Base-by-base conservation (phyloP, 2,113 vertebrate genomes). In the Eublepharis macularius region DNA sequence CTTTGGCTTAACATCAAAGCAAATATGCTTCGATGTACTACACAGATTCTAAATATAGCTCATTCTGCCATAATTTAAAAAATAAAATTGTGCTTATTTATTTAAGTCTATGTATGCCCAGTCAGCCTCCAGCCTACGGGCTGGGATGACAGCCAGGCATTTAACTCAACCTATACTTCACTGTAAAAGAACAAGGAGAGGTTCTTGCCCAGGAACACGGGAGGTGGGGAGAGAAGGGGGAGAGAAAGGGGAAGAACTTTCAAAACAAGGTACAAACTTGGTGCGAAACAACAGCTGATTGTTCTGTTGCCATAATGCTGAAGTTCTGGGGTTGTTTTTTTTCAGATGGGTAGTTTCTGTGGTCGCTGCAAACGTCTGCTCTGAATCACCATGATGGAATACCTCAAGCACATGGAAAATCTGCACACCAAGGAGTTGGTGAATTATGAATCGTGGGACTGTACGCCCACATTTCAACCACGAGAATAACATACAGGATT, bases 351-450 rank as follows among this genome's bases (percentile, higher is more conserved):
- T 74, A 70, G 90, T 75, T 84, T 85, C 87, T 80, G 74, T 29
- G 83, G 78, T 70, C 49, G 24, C 6, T 49, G 75, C 32, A 75
- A 76, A 29, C 39, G 36, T 86, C 68, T 83, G 39, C 24, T 51
- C 66, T 84, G 83, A 91, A 80, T 81, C 78, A 81, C 49, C 60
- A 79, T 47, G 86, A 36, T 39, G 24, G 68, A 90, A 66, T 2
- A 4, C 66, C 36, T 80, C 66, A 88, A 93, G 76, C 45, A 83
- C 16, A 74, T 60, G 43, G 26, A 87, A 65, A 84, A 8, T 73
- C 68, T 65, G 66, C n/a, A 45, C 79, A 66, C 24, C 26, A 19
- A n/a, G 2, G 88, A 17, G 73, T 63, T 49, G 3, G 76, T 74
- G 34, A 68, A 74, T n/a, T 80, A 86, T 32, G 86, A 76, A 85